phyloP scores from a whole-genome alignment of 2,113 vertebrate species.

The Athene cunicularia region DNA sequence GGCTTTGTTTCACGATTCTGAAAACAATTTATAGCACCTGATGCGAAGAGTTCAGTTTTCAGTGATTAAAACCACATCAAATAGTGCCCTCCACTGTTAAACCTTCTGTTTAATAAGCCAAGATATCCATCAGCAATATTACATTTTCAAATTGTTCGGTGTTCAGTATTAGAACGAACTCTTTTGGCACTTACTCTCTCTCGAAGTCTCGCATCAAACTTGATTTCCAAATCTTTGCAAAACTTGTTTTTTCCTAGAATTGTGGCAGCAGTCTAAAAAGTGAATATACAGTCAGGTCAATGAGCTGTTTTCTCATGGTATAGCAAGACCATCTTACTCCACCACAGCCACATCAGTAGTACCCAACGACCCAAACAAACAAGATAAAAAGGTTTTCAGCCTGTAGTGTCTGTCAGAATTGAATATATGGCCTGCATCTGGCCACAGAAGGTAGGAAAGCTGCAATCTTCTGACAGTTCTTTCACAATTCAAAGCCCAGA shows the following conservation, averaged over 20 bases:
- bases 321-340: background rate
- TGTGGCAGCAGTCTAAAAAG: slow-evolving; percentile 84
- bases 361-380: background rate
- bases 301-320: background rate
- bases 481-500: background rate
- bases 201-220: slow-evolving; percentile 85
- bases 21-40: background rate
- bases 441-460: background rate
- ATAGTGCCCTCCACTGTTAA: background rate
- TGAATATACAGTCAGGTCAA: background rate
- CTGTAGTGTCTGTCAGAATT: background rate
- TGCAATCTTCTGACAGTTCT: background rate
- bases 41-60: background rate
- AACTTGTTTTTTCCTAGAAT: slow-evolving; percentile 85
- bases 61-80: background rate
- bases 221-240: slow-evolving; percentile 80
- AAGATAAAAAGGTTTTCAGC: background rate
- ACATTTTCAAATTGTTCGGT: background rate
- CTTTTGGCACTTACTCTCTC: slow-evolving; percentile 84
- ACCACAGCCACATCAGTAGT: background rate
- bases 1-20: background rate
- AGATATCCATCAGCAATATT: background rate
- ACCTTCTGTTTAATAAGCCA: background rate
- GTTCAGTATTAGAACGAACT: background rate
- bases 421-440: background rate